Percentiles rank a stretch among this genome's conserved stretches.
Evolutionary conservation across 2,888 invertebrate genomes (phyloP).

Genomic region (Acleris laterana): DNA sequence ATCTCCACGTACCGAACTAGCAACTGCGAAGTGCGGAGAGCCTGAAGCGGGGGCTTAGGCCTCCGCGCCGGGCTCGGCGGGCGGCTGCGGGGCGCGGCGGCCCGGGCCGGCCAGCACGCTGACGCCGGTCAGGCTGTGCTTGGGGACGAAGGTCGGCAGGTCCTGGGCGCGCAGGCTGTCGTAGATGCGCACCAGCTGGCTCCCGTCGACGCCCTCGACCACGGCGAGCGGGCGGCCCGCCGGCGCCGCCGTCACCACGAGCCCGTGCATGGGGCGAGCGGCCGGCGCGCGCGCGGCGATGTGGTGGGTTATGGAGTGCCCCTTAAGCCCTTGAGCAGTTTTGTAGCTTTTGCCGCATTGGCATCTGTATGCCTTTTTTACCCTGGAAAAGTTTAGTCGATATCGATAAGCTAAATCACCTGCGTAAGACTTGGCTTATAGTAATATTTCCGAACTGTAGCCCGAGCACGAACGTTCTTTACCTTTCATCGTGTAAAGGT

Average conservation of each 20-base stretch:
- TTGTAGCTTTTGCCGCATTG: constrained; percentile 94
- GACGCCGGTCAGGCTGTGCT: constrained; percentile 64
- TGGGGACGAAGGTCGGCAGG: constrained; percentile 70
- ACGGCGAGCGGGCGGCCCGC: constrained; percentile 39
- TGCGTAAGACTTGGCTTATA: too few relatives aligned
- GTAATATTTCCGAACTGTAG: too few relatives aligned
- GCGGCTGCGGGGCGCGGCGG: constrained; percentile 64
- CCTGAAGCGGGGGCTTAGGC: too few relatives aligned
- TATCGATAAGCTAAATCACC: background rate
- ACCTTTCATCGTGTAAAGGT: too few relatives aligned
- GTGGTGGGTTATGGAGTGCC: constrained; percentile 84
- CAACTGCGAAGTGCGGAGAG: too few relatives aligned
- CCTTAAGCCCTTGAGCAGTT: constrained; percentile 90
- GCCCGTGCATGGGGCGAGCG: constrained; percentile 54
- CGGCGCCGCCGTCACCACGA: constrained; percentile 74
- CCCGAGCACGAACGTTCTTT: too few relatives aligned
- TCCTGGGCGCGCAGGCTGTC: constrained; percentile 72
- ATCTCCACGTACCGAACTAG: constrained; percentile 16
- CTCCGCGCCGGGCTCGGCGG: background rate
- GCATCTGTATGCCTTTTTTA: constrained; percentile 92
- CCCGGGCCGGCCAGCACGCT: constrained; percentile 58
- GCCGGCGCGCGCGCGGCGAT: constrained; percentile 45
- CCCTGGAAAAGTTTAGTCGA: constrained; percentile 75
- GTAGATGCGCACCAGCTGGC: constrained; percentile 74
- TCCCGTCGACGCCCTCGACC: constrained; percentile 58